Percentiles rank a stretch among this genome's conserved stretches.
Evolutionary conservation across 1,140 invertebrate genomes (phyloP).

Genomic region (Pogonus chalceus): DNA sequence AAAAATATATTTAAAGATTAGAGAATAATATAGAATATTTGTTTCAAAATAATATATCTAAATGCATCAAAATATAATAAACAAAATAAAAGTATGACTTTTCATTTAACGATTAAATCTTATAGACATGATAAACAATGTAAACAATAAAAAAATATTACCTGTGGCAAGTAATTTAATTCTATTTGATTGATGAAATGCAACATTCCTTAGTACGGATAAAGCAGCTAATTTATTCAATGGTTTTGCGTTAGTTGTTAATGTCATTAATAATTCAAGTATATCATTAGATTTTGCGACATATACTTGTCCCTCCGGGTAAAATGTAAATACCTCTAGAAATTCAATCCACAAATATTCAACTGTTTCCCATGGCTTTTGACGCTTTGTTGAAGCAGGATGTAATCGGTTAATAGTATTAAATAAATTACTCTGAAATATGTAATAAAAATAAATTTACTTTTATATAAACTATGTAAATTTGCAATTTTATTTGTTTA

Average conservation of each 20-base stretch:
- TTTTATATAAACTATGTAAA: constrained; percentile 1
- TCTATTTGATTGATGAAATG: constrained; percentile 33
- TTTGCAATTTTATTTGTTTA: background rate
- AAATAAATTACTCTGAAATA: constrained; percentile 34
- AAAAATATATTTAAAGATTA: too few species aligned
- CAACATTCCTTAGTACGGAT: constrained; percentile 30
- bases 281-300: constrained; percentile 25
- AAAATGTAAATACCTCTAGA: constrained; percentile 35
- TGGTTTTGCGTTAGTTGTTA: constrained; percentile 18
- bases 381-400: constrained; percentile 34
- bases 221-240: constrained; percentile 25
- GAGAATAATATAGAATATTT: too few species aligned
- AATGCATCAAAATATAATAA: background rate
- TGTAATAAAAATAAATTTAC: background rate
- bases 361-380: constrained; percentile 33
- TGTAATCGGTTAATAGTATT: constrained; percentile 34
- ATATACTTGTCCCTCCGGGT: constrained; percentile 33
- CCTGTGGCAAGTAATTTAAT: constrained; percentile 30
- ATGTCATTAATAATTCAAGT: constrained; percentile 26
- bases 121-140: background rate
- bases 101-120: background rate
- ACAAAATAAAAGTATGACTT: constrained; percentile 1
- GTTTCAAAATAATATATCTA: too few species aligned
- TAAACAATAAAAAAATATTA: constrained; percentile 17
- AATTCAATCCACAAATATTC: constrained; percentile 38